Evolutionary conservation across 1,140 invertebrate genomes (phyloP), one percentile per base, ranked within the genome.

Genomic region (Holcopasites calliopsidis): DNA sequence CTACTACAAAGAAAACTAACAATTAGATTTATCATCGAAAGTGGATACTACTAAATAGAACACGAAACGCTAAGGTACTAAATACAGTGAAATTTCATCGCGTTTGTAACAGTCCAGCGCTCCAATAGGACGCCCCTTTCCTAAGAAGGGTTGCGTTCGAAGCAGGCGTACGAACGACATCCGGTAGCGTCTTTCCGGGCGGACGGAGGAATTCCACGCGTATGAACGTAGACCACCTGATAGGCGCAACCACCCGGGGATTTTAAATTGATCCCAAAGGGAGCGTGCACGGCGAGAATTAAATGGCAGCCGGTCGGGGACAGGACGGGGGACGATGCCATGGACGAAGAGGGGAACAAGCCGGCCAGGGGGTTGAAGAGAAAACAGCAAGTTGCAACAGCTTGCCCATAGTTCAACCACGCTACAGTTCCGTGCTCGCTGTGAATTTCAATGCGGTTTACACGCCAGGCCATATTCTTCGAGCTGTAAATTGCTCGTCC

Each of bases 331-430:
- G 38, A 73, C 62, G 68, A 61, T 28, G 23, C 60, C 66, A 52
- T 8, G 60, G 66, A 66, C 58, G 47, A 33, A 57, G 69, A 61
- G 75, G 38, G 50, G 68, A 58, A 77, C 47, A 49, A 38, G 57
- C 49, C 31, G 69, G 44, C 21, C 61, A 66, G 65, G 66, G 66
- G 65, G 64, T 69, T 69, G 76, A 69, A 80, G 79, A 84, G 85
- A 80, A 85, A 87, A 83, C 76, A 74, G 72, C 64, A 73, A 75
- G 72, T 77, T 86, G 88, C 88, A 90, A 90, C 88, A 90, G 88
- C 86, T 89, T 90, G 88, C 86, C 85, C 85, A 88, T 90, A 89
- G 86, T 88, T 90, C 86, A 88, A 62, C 72, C 64, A 52, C 69
- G 74, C 64, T 75, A 73, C 61, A 78, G 71, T 75, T 70, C 73